These are phyloP conservation scores for Drosophila eugracilis DNA, from an alignment of 1,140 invertebrate genomes.

Conservation along the genomic window DNA sequence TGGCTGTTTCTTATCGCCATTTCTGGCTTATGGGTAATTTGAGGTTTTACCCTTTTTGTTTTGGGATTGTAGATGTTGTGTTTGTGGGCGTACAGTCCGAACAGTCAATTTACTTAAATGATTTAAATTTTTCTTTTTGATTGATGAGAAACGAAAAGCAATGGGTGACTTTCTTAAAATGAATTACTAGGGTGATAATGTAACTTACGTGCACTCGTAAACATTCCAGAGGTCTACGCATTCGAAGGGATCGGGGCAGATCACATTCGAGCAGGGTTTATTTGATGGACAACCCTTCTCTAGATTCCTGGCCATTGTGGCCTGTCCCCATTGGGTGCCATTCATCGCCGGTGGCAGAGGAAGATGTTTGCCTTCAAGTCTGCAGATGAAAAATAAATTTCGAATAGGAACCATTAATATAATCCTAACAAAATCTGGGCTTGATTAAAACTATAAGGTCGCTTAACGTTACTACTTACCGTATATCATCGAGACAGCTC, in stretches of 20 bases:
- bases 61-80: background rate
- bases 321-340: constrained; percentile 96
- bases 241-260: constrained; percentile 96
- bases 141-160: constrained; percentile 67
- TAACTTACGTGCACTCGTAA: constrained; percentile 98
- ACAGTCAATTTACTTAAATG: constrained; percentile 42
- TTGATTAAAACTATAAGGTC: too few relatives aligned
- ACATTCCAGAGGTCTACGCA: constrained; percentile 98
- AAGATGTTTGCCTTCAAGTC: constrained; percentile 96
- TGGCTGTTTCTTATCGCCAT: constrained; percentile 12
- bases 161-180: constrained; percentile 36
- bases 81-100: constrained; percentile 43
- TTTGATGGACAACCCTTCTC: constrained; percentile 96
- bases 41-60: constrained; percentile 5
- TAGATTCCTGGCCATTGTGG: constrained; percentile 95
- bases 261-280: constrained; percentile 96
- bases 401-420: background rate
- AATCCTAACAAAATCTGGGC: too few relatives aligned
- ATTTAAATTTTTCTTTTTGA: constrained; percentile 36
- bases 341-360: constrained; percentile 96
- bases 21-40: constrained; percentile 12
- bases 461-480: constrained; percentile 86
- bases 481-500: constrained; percentile 87
- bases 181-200: background rate
- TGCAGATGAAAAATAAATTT: constrained; percentile 48